Percentiles rank a stretch among this genome's conserved stretches.
Conservation (phyloP, 2,797 vertebrate species). For the Perodicticus potto region DNA sequence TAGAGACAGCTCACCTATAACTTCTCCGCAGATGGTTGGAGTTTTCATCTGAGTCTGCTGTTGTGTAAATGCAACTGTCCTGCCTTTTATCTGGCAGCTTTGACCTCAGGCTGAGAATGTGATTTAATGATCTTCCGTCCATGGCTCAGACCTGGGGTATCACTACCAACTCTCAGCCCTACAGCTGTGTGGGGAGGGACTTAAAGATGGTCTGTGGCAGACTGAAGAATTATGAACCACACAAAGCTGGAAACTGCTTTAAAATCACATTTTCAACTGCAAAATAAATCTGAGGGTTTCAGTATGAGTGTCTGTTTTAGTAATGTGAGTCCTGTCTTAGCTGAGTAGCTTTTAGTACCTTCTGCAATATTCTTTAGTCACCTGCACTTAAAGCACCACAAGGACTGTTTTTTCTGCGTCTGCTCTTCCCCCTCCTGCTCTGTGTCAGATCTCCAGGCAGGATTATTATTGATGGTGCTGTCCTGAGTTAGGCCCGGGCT, state of each 20-base stretch:
- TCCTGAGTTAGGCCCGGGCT: background rate
- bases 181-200: background rate
- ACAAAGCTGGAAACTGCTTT: background rate
- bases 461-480: background rate
- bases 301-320: background rate
- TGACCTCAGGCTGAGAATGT: conserved; percentile 11
- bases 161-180: background rate
- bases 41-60: background rate
- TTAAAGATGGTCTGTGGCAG: background rate
- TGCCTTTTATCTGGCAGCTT: background rate
- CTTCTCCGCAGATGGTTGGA: background rate
- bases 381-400: background rate
- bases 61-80: background rate
- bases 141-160: background rate
- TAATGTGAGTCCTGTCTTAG: background rate
- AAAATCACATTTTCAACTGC: background rate
- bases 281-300: conserved; percentile 3
- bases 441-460: background rate
- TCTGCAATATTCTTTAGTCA: background rate
- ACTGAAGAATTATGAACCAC: background rate
- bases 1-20: background rate
- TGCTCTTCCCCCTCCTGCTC: background rate
- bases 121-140: background rate
- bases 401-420: background rate
- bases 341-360: background rate